Evolutionary conservation across 2,797 vertebrate species (phyloP), one percentile per base, ranked within the genome.

Genomic region (Schizopygopsis pylzovi): DNA sequence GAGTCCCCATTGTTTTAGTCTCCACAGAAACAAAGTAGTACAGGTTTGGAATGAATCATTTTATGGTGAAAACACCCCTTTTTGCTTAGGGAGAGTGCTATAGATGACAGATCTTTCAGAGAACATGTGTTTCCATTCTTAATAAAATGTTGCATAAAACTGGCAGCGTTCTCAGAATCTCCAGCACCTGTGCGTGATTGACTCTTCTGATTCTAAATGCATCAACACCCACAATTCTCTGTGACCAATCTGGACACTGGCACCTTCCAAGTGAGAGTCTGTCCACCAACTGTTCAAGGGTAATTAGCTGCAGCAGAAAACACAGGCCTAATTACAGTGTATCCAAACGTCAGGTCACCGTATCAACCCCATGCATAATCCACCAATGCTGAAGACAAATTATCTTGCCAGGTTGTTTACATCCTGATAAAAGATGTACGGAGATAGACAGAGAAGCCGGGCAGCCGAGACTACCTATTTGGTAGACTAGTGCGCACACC

Each of bases 321-420:
- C 52, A 85, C 54, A 43, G 47, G 75, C 22, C 84, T 86, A 88
- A 89, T 89, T 89, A 88, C 84, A 75, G 88, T 81, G 85, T 82
- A 81, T 56, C 54, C 70, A 39, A 67, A 82, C 61, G 12, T 18
- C 52, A 47, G 68, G 87, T 86, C 82, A 85, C 77, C 25, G 47
- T 43, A 63, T 71, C 80, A 86, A 61, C 79, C 47, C 33, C 54
- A 61, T 39, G 25, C 45, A 67, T 77, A 78, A 75, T 68, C 61
- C 61, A 67, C 67, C 20, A 41, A 71, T 77, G 71, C 52, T 37
- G 63, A 61, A 71, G 82, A 77, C 72, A 86, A 86, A 85, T 80
- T 83, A 83, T 76, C 79, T 39, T 33, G 22, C 20, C 83, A 71
- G 39, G 79, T 85, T 85, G 65, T 87, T 83, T 67, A 81, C 61